phyloP scores from a whole-genome alignment of 2,888 invertebrate genomes.

The Drosophila vallismaia region DNA sequence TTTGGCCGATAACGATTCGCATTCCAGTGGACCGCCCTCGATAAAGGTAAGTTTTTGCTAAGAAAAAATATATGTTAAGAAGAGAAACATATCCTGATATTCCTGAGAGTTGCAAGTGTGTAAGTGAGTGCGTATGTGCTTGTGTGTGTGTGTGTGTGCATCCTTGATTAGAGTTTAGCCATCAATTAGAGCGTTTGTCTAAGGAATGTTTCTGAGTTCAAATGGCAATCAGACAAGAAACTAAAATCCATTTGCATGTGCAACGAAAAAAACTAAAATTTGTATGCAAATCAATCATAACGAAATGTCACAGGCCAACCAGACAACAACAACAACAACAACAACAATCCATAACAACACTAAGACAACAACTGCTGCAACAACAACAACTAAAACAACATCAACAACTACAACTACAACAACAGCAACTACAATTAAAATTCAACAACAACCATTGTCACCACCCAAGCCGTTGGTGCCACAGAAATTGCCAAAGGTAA shows the following conservation, averaged over 20 bases:
- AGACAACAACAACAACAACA: constrained; percentile 60
- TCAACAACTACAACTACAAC: constrained; percentile 59
- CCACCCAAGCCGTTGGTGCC: constrained; percentile 84
- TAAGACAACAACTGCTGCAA: constrained; percentile 49
- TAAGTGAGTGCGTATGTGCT: not conserved
- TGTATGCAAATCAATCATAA: constrained; percentile 54
- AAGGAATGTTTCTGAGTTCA: constrained; percentile 3
- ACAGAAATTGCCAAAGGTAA: constrained; percentile 84
- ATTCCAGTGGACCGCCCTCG: constrained; percentile 90
- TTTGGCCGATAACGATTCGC: constrained; percentile 91
- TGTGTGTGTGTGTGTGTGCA: constrained; percentile 20
- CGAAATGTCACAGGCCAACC: constrained; percentile 63
- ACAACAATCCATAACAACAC: constrained; percentile 54
- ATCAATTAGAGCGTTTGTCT: constrained; percentile 7
- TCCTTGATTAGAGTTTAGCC: constrained; percentile 12
- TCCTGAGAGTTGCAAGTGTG: not conserved
- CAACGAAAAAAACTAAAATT: constrained; percentile 43
- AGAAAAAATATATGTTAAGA: not conserved
- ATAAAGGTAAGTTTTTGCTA: constrained; percentile 88
- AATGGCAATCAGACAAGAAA: constrained; percentile 41
- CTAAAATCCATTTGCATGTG: constrained; percentile 59
- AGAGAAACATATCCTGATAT: not conserved
- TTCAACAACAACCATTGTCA: constrained; percentile 84
- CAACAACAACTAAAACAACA: constrained; percentile 53
- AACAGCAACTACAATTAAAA: constrained; percentile 69